These are phyloP conservation scores for Hypanus sabinus DNA, from an alignment of 2,113 vertebrate species.

Conservation along the genomic window DNA sequence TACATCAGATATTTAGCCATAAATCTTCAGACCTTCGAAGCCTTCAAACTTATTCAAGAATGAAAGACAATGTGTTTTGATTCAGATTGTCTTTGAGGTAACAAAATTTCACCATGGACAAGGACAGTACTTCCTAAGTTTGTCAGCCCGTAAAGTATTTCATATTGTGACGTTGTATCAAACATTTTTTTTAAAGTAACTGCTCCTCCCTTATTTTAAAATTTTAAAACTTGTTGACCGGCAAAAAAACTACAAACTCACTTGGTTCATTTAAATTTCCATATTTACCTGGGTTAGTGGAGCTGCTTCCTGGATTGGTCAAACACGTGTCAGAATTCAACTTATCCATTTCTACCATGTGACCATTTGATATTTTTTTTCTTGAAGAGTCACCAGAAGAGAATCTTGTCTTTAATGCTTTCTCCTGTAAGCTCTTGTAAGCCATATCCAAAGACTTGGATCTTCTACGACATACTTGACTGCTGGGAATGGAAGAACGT, in stretches of 20 bases:
- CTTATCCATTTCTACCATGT: conserved; percentile 54
- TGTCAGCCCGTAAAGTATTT: too few species aligned
- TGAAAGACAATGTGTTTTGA: neutral
- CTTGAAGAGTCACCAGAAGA: conserved; percentile 54
- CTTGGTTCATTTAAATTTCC: neutral
- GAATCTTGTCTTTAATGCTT: conserved; percentile 54
- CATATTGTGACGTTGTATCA: too few species aligned
- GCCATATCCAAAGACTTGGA: conserved; percentile 66
- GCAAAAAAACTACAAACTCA: neutral
- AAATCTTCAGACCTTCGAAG: neutral
- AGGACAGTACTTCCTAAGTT: too few species aligned
- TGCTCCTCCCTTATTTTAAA: too few species aligned
- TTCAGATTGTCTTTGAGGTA: neutral
- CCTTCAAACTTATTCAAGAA: neutral
- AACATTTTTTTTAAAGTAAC: too few species aligned
- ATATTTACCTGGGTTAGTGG: neutral
- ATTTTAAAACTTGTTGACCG: conserved; percentile 42
- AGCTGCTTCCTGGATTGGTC: conserved; percentile 48
- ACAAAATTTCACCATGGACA: too few species aligned
- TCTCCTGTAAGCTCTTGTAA: conserved; percentile 52
- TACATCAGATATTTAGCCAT: neutral
- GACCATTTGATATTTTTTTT: conserved; percentile 61
- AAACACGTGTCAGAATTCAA: conserved; percentile 53
- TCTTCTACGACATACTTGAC: conserved; percentile 52
- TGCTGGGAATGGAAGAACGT: conserved; percentile 45